phyloP scores from a whole-genome alignment of 2,797 vertebrate species.

The Phoeniculus purpureus region DNA sequence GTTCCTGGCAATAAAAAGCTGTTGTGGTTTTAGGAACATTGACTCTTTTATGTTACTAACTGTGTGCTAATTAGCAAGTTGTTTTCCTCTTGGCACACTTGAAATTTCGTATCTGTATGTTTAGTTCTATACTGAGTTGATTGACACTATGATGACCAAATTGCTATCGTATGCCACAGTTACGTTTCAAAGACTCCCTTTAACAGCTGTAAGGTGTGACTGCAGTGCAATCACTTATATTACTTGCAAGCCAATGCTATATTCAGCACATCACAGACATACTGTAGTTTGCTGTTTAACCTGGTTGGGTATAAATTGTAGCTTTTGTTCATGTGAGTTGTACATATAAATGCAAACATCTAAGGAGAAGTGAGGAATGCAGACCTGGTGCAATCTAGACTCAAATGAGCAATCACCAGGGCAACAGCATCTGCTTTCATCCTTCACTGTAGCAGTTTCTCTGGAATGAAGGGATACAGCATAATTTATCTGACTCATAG shows the following conservation, averaged over 20 bases:
- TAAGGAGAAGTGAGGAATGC: neutral
- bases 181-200: neutral
- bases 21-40: neutral
- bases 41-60: neutral
- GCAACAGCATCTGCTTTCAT: constrained; percentile 21
- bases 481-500: constrained; percentile 45
- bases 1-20: neutral
- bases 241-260: neutral
- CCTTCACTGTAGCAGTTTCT: neutral
- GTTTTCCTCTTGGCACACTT: neutral
- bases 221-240: neutral
- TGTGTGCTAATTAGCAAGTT: neutral
- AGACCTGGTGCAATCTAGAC: neutral
- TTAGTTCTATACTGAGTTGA: neutral
- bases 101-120: neutral
- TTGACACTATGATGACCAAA: neutral
- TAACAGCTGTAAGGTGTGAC: neutral
- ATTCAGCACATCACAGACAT: neutral
- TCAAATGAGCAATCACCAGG: constrained; percentile 33
- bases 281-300: neutral
- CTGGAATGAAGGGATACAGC: constrained; percentile 5
- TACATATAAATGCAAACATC: neutral
- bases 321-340: neutral
- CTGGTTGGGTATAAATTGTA: neutral
- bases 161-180: neutral